Base-by-base conservation (phyloP, 1,140 invertebrate species). In the Pseudomyrmex flavicornis region DNA sequence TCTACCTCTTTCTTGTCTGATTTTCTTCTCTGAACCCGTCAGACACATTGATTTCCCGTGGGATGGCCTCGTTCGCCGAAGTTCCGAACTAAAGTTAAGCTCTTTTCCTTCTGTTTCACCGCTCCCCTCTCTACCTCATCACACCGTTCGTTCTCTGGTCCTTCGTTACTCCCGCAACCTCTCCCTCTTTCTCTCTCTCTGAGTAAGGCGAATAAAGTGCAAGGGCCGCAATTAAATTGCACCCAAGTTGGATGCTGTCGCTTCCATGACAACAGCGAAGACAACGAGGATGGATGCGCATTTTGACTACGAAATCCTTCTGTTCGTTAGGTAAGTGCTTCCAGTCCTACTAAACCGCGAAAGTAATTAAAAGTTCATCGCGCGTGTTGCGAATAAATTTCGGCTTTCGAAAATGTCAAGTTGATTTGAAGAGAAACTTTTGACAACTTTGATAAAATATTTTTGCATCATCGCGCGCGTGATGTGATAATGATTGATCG, bases 71-170 rank as follows among this genome's bases (percentile, higher is more conserved):
- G 62, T 35, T 75, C 70, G 22, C 48, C 65, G 26, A 82, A 73
- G 68, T 82, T 82, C 17, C 48, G 20, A 63, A 82, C 69, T 73
- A 82, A 82, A 82, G 79, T 82, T 82, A 82, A 82, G 79, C 79
- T 75, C 79, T 75, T 82, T 75, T 65, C 79, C 76, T 80, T 72
- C 76, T 80, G 56, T 61, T 35, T 72, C 52, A 48, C 66, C 66
- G 54, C 76, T 48, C 54, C 48, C 44, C 35, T 10, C 58, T 69
- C 20, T n/a, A 46, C 46, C 15, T 62, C 35, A 9, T n/a, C 65
- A 26, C 44, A 2, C 20, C 35, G 9, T 20, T 15, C 48, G 9
- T 20, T 15, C 35, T 35, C 52, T 59, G 65, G 46, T 79, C 44
- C 66, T 59, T 48, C 76, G 22, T 80, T 46, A 35, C 76, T 72